Base-by-base conservation (phyloP, 1,140 invertebrate species). In the Cephus cinctus region DNA sequence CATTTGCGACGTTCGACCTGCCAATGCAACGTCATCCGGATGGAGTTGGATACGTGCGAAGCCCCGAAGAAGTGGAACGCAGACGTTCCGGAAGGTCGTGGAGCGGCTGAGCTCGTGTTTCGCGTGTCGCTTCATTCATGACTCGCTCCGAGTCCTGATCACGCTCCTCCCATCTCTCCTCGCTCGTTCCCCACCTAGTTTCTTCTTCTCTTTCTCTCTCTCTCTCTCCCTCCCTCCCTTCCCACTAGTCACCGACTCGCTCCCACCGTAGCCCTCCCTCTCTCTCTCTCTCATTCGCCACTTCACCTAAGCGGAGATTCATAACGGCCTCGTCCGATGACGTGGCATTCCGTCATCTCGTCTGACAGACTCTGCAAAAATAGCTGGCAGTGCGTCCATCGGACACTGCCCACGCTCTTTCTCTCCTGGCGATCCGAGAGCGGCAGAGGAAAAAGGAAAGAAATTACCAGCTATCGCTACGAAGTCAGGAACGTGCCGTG, bases 111-210 rank as follows among this genome's bases (percentile, higher is more conserved):
- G 43, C 46, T 50, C 44, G 22, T 47, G 44, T 52, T 50, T 54
- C 38, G 52, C 35, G 39, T 50, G 25, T 36, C 23, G 39, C 45
- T 50, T 47, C 50, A 60, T 57, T 56, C 54, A 53, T 57, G 54
- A 53, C 51, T 52, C 46, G 25, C 69, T 67, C 71, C 65, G 69
- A 67, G 71, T 71, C 59, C 52, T 46, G 56, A 46, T 39, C 51
- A 39, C 62, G 75, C 75, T 71, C 69, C 70, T 74, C 71, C 73
- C 75, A 72, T 69, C 72, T 70, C 70, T 39, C 27, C 15, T 39
- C n/a, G 35, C 23, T 19, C 20, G 14, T 18, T 44, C 19, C 38
- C 68, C 67, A 68, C 72, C 63, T 54, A 56, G 58, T 52, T 55
- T 54, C 58, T 62, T 59, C 61, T 61, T 49, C 56, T 60, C 67